Percentiles rank a stretch among this genome's conserved stretches.
Evolutionary conservation across 2,888 invertebrate genomes (phyloP).

Genomic region (Ecdyonurus torrentis): DNA sequence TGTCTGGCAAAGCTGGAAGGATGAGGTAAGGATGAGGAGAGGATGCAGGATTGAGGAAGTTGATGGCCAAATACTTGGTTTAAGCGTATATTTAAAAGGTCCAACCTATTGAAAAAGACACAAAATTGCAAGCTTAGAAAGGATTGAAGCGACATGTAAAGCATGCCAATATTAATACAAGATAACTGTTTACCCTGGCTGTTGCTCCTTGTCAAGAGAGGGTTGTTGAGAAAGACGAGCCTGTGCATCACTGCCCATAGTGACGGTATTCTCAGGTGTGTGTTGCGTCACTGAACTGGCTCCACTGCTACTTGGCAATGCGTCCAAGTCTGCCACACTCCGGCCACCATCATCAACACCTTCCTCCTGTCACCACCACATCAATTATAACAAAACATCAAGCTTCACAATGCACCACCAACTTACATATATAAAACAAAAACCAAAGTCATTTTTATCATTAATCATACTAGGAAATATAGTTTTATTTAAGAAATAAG

Average conservation of each 20-base stretch:
- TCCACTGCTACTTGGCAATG: background rate
- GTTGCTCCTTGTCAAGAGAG: conserved; percentile 16
- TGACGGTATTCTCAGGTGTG: conserved; percentile 35
- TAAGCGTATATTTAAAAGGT: too few relatives aligned
- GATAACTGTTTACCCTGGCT: background rate
- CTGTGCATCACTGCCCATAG: conserved; percentile 17
- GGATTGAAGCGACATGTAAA: background rate
- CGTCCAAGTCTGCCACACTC: background rate
- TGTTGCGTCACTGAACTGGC: conserved; percentile 39
- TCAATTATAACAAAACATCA: too few relatives aligned
- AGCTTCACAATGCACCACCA: too few relatives aligned
- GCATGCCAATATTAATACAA: background rate
- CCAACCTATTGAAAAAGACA: too few relatives aligned
- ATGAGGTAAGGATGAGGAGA: too few relatives aligned
- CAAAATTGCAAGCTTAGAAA: too few relatives aligned
- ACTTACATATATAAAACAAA: background rate
- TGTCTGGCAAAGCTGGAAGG: too few relatives aligned
- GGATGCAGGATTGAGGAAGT: too few relatives aligned
- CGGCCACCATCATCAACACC: background rate
- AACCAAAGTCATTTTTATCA: background rate
- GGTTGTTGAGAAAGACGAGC: conserved; percentile 19
- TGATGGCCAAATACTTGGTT: too few relatives aligned
- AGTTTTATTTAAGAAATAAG: too few relatives aligned
- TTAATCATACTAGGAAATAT: background rate
- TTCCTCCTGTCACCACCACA: background rate